Conservation (phyloP, 2,113 vertebrate species). For the Azemiops feae region DNA sequence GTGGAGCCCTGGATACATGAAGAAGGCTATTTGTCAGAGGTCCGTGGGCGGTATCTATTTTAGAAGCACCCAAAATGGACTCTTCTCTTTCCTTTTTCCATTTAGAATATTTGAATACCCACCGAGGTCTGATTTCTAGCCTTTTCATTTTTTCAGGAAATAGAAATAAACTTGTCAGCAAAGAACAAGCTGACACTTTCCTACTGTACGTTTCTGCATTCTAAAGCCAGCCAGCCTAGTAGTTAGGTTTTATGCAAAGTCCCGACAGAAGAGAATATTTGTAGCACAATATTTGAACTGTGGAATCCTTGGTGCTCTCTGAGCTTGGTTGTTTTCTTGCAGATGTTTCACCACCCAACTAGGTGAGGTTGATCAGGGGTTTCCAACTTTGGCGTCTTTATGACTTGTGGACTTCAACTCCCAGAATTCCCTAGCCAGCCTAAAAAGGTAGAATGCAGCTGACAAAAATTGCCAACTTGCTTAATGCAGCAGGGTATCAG, state of each 20-base stretch:
- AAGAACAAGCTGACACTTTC: neutral
- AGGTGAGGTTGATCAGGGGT: neutral
- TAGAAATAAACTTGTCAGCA: neutral
- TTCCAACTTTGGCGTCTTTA: too few relatives aligned
- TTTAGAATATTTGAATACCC: neutral
- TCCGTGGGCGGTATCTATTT: neutral
- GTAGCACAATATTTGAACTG: neutral
- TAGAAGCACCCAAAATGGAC: neutral
- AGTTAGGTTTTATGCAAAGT: neutral
- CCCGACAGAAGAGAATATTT: neutral
- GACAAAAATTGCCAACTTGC: too few relatives aligned
- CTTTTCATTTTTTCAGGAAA: neutral
- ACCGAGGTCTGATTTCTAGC: neutral
- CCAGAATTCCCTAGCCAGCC: neutral
- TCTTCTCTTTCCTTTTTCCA: neutral
- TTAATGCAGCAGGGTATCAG: too few relatives aligned
- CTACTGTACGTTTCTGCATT: neutral
- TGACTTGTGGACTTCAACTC: too few relatives aligned
- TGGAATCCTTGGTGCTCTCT: neutral
- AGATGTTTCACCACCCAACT: neutral
- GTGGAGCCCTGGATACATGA: slow-evolving; percentile 4
- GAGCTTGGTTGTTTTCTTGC: neutral
- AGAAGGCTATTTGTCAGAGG: neutral
- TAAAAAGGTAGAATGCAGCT: too few relatives aligned
- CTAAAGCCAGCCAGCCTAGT: neutral